Conservation (phyloP, 2,797 vertebrate species). For the Labroides dimidiatus region DNA sequence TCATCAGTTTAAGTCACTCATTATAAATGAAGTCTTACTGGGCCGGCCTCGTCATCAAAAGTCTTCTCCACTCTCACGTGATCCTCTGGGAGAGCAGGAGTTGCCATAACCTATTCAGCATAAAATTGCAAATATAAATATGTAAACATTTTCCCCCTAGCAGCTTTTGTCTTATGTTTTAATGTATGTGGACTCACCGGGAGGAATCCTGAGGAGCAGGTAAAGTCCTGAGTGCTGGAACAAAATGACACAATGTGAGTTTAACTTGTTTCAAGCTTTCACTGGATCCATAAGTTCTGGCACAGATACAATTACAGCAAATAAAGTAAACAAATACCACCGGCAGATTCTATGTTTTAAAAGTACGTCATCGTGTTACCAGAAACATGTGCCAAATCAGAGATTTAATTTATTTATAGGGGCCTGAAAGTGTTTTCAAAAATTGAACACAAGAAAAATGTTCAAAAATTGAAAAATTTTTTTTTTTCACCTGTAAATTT, state of each 20-base stretch:
- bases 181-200: constrained; percentile 56
- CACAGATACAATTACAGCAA: too few relatives aligned
- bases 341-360: too few relatives aligned
- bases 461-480: too few relatives aligned
- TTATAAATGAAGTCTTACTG: constrained; percentile 60
- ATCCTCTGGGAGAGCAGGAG: constrained; percentile 71
- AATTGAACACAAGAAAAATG: too few relatives aligned
- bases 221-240: constrained; percentile 78
- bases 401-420: too few relatives aligned
- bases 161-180: neutral
- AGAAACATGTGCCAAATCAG: neutral
- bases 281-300: too few relatives aligned
- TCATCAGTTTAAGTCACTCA: too few relatives aligned
- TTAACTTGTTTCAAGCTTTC: too few relatives aligned
- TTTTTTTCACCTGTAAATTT: too few relatives aligned
- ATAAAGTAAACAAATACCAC: neutral
- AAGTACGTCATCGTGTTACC: too few relatives aligned
- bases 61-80: constrained; percentile 64
- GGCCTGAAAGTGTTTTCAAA: too few relatives aligned
- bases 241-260: constrained; percentile 21
- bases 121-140: neutral
- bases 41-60: constrained; percentile 77
- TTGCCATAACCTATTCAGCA: constrained; percentile 74
- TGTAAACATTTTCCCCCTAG: neutral
- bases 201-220: constrained; percentile 73